Evolutionary conservation across 1,140 invertebrate genomes (phyloP).

Genomic region (Branchinecta lynchi): DNA sequence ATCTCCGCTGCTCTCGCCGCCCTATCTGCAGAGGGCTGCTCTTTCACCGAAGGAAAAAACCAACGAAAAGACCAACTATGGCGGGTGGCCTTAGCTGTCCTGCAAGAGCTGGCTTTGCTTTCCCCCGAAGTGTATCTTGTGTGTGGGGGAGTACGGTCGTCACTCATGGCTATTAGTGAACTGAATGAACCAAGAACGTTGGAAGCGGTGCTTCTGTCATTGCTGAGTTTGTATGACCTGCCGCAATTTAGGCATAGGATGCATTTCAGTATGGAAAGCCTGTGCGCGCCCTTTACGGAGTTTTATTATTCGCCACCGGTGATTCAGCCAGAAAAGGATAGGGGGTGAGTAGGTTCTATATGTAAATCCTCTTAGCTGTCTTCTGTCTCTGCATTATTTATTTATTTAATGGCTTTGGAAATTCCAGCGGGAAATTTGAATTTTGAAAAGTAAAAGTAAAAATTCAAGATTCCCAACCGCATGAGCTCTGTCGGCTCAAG

Average conservation of each 20-base stretch:
- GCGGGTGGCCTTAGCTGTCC: background rate
- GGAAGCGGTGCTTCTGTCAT: background rate
- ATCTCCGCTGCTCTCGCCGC: background rate
- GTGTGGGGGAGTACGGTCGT: background rate
- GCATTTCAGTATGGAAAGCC: background rate
- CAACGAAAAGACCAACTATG: background rate
- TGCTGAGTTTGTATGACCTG: background rate
- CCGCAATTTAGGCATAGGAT: background rate
- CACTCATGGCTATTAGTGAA: background rate
- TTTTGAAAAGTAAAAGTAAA: no score
- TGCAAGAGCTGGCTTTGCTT: background rate
- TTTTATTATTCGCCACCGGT: background rate
- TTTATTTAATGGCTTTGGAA: background rate
- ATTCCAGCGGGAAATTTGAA: no score
- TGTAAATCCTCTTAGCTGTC: background rate
- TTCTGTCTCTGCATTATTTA: background rate
- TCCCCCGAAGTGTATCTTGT: background rate
- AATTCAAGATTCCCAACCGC: no score
- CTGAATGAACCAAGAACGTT: background rate
- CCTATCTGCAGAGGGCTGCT: background rate
- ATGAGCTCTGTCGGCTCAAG: no score
- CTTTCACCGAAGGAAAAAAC: background rate
- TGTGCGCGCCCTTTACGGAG: background rate
- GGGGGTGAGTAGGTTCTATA: background rate
- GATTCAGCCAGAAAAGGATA: constrained; percentile 2